These are phyloP conservation scores for Saccostrea glomerata DNA, from an alignment of 1,140 invertebrate genomes.

Conservation along the genomic window DNA sequence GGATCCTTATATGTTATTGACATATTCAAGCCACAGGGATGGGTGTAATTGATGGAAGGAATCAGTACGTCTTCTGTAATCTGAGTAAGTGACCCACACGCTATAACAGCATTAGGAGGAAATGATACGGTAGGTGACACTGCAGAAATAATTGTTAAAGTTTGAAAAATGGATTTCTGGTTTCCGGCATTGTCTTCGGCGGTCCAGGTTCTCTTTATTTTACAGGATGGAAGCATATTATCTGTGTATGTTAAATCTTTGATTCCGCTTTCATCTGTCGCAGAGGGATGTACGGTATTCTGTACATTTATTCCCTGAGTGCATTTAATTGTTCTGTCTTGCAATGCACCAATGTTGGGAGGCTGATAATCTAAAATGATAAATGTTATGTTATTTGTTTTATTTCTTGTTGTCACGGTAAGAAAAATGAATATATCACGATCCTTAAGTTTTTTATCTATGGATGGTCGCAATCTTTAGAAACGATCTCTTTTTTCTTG, in stretches of 20 bases:
- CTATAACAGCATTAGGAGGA: not conserved
- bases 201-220: not conserved
- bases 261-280: not conserved
- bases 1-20: not conserved
- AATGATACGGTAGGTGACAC: not conserved
- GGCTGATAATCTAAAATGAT: not conserved
- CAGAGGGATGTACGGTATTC: no score
- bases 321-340: not conserved
- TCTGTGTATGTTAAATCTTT: not conserved
- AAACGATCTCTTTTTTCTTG: no score
- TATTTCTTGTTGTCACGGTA: no score
- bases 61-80: not conserved
- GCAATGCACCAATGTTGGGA: not conserved
- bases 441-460: no score
- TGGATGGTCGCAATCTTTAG: no score
- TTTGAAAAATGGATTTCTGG: not conserved
- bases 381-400: no score
- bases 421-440: no score
- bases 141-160: not conserved
- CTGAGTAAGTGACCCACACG: not conserved
- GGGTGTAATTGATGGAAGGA: not conserved
- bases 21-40: not conserved
- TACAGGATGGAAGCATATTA: not conserved
- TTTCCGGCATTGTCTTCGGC: not conserved
- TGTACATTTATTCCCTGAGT: not conserved